Base-by-base conservation (phyloP, 2,888 invertebrate species). In the Blastobasis adustella region DNA sequence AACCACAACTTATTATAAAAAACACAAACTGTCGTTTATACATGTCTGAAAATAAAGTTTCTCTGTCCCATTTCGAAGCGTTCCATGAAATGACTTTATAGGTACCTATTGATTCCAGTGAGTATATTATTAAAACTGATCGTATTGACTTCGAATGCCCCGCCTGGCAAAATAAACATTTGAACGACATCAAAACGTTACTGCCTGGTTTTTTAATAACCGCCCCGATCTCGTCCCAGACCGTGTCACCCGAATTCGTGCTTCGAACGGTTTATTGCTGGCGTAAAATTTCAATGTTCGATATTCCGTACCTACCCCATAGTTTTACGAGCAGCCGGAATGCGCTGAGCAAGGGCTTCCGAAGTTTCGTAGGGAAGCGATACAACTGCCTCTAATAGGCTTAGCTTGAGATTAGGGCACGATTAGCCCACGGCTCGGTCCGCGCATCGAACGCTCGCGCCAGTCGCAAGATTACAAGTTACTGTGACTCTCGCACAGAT, bases 331-430 rank as follows among this genome's bases (percentile, higher is more conserved):
- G 76, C 73, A 63, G 66, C 67, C 62, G 61, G 78, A 82, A 79
- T 78, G 79, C 76, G 78, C 80, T 76, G 76, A 75, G 78, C 69
- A 77, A 85, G 79, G 85, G 86, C 86, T 87, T 88, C 87, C 72
- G 77, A 87, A 88, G 86, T 87, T 87, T 87, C 78, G 85, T 77
- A 78, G 80, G 79, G 86, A 87, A 87, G 85, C 85, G 72, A 78
- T 87, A 85, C 82, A 81, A 88, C 79, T 85, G 86, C 79, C 75
- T 76, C 69, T 87, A 87, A 88, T 86, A 87, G 85, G 85, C 86
- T 88, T 87, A 84, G 83, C 76, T 75, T 65, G 72, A 83, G 87
- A 88, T 88, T 86, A 88, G 82, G 81, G 73, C 77, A 72, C 79
- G 86, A 87, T 88, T 87, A 87, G 84, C 78, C 73, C 72, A 68